phyloP scores from a whole-genome alignment of 1,140 invertebrate species.

The Euborellia annulipes region DNA sequence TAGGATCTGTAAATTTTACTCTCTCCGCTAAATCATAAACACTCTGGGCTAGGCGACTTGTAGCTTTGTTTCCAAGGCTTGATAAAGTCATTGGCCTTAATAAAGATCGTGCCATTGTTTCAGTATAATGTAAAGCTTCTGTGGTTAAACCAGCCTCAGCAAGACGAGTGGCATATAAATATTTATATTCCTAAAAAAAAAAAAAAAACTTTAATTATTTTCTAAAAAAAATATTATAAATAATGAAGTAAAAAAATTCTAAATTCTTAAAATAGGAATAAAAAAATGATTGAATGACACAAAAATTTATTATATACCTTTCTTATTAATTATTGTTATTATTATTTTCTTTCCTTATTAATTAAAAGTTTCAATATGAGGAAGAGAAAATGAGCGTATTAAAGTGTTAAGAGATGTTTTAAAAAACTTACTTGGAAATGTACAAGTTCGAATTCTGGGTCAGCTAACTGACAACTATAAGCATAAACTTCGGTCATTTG shows the following conservation, averaged over 20 bases:
- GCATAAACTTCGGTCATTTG: slow-evolving; percentile 92
- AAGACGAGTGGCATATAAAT: slow-evolving; percentile 42
- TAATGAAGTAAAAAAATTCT: no score
- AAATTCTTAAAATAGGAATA: no score
- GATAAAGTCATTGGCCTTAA: no score
- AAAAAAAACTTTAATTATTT: no score
- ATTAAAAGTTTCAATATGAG: background rate
- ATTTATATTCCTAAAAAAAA: slow-evolving; percentile 49
- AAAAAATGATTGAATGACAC: no score
- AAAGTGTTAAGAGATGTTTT: background rate
- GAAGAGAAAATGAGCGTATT: background rate
- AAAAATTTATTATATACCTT: no score
- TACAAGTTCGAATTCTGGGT: slow-evolving; percentile 51
- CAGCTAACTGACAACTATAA: slow-evolving; percentile 69
- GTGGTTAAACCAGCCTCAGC: slow-evolving; percentile 60
- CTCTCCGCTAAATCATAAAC: slow-evolving; percentile 49
- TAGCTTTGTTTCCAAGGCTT: no score
- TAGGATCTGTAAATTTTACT: slow-evolving; percentile 67
- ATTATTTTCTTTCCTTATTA: background rate
- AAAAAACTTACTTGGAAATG: slow-evolving; percentile 44
- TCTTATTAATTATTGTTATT: no score
- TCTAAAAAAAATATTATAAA: no score
- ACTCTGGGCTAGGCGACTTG: slow-evolving; percentile 21
- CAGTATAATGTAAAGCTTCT: slow-evolving; percentile 66
- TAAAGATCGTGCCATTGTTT: slow-evolving; percentile 55